A percentile compares a stretch with the other conserved stretches of the same genome.
phyloP scores from a whole-genome alignment of 2,113 vertebrate species.

The Acinonyx jubatus region DNA sequence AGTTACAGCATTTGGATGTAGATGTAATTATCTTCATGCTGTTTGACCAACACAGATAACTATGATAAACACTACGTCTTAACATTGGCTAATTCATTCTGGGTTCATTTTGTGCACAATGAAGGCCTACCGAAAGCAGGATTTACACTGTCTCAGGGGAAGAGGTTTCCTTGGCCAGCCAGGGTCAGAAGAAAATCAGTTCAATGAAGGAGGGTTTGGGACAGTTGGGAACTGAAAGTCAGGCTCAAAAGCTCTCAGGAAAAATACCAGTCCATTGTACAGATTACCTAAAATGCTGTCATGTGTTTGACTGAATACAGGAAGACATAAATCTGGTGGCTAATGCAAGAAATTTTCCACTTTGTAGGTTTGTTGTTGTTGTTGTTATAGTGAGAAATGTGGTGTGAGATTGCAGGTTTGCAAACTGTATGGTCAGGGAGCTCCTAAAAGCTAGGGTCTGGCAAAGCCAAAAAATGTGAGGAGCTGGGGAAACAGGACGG shows the following conservation, averaged over 20 bases:
- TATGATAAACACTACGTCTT: neutral
- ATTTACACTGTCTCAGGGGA: neutral
- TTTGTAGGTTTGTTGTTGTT: constrained; percentile 28
- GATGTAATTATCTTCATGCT: neutral
- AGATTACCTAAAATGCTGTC: neutral
- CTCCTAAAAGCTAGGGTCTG: fast-evolving
- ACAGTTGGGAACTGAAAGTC: neutral
- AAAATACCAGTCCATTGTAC: neutral
- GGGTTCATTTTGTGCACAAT: neutral
- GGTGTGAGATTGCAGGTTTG: constrained; percentile 76
- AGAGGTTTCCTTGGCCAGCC: neutral
- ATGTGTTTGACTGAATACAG: neutral
- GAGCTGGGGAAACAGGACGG: neutral
- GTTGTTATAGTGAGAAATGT: constrained; percentile 74
- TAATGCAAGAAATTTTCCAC: constrained; percentile 46
- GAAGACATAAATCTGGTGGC: constrained; percentile 28
- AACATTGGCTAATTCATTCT: neutral
- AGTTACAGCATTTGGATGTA: neutral
- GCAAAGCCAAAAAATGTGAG: neutral
- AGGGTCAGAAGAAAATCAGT: neutral
- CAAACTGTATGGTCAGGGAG: constrained; percentile 63
- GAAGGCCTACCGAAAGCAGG: neutral
- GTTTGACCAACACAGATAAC: neutral
- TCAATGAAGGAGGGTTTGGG: neutral
- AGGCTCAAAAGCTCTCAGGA: neutral